A percentile compares a stretch with the other conserved stretches of the same genome.
These are phyloP conservation scores for Cettia cetti DNA, from an alignment of 2,113 vertebrate species.

Conservation along the genomic window DNA sequence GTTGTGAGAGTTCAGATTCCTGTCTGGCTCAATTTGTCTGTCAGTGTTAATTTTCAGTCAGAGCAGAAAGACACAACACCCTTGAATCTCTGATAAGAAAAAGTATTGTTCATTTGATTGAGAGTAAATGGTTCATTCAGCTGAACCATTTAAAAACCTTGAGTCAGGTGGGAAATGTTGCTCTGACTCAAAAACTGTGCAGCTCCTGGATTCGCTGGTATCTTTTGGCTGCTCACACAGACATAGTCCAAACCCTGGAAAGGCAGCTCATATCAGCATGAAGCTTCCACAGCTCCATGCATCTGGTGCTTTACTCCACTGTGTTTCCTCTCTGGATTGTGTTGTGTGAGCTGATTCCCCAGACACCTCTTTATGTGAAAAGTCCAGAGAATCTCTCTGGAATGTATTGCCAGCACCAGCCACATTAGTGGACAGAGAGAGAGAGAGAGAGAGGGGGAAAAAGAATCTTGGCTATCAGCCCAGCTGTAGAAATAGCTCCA, in stretches of 20 bases:
- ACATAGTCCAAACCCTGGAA: neutral
- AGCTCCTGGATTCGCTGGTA: neutral
- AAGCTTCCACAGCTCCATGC: neutral
- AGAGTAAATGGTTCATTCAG: neutral
- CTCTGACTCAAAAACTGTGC: neutral
- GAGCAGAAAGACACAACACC: neutral
- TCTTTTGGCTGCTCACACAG: neutral
- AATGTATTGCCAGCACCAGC: neutral
- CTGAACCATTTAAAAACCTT: neutral
- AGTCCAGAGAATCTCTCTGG: neutral
- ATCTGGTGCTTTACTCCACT: neutral
- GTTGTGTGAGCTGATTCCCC: neutral
- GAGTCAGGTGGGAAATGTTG: neutral
- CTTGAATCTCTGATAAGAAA: neutral
- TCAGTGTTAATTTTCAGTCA: neutral
- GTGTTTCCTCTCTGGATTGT: neutral
- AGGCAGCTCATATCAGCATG: fast-evolving
- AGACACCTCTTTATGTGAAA: neutral
- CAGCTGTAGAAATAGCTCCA: neutral
- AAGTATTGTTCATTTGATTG: neutral
- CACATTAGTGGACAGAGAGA: neutral
- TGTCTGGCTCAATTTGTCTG: neutral
- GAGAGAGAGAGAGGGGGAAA: too few relatives aligned
- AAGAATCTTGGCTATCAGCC: neutral
- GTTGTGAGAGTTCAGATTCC: neutral